A percentile compares a stretch with the other conserved stretches of the same genome.
These are phyloP conservation scores for Battus philenor DNA, from an alignment of 1,140 invertebrate genomes.

Conservation along the genomic window DNA sequence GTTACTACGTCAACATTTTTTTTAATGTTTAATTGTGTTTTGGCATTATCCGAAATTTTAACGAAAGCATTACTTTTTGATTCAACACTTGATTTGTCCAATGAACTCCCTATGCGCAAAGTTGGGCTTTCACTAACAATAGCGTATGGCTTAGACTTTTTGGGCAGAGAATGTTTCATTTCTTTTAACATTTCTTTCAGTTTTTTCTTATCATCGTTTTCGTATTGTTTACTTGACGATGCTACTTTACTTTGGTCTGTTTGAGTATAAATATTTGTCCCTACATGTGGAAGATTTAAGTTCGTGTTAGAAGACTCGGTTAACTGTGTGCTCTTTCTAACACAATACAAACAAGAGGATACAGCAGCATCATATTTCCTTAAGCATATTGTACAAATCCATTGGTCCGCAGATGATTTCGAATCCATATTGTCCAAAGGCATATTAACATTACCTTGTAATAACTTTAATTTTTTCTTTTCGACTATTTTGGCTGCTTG, in stretches of 20 bases:
- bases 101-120: slow-evolving; percentile 39
- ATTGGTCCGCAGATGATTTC: slow-evolving; percentile 22
- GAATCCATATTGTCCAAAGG: not conserved
- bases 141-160: slow-evolving; percentile 37
- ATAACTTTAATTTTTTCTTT: slow-evolving; percentile 36
- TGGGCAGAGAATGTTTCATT: slow-evolving; percentile 69
- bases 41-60: not conserved
- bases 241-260: slow-evolving; percentile 27
- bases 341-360: slow-evolving; percentile 43
- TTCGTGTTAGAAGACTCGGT: slow-evolving; percentile 8
- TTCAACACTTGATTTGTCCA: too few relatives aligned
- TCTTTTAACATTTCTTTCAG: slow-evolving; percentile 66
- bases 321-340: slow-evolving; percentile 20
- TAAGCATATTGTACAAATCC: slow-evolving; percentile 55
- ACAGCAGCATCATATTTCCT: slow-evolving; percentile 47
- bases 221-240: slow-evolving; percentile 20
- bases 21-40: not conserved
- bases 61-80: too few relatives aligned
- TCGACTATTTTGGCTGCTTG: slow-evolving; percentile 86
- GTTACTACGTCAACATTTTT: too few relatives aligned
- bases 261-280: slow-evolving; percentile 44
- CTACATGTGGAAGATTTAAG: slow-evolving; percentile 11
- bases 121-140: slow-evolving; percentile 44
- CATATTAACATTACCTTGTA: slow-evolving; percentile 2
- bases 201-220: slow-evolving; percentile 48